Evolutionary conservation across 1,140 invertebrate genomes (phyloP), one percentile per base, ranked within the genome.

Genomic region (Drosophila pruinosa): DNA sequence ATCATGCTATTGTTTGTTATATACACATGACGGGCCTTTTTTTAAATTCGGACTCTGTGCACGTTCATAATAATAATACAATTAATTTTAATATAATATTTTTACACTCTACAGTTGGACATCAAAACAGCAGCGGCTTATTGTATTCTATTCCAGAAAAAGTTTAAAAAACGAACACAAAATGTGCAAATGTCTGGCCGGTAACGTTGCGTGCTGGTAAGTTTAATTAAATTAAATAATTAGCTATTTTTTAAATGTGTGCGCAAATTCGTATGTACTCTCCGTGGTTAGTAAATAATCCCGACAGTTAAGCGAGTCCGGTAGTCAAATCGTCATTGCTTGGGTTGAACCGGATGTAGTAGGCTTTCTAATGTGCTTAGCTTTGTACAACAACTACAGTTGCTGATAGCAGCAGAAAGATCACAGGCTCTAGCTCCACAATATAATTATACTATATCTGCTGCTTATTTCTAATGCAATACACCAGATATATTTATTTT

Each of bases 171-270:
- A 31, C 12, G 4, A 47, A 47, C 26, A 12, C 59, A 80, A 77
- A 41, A 89, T 89, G 86, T 89, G 86, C 68, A 89, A 89, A 61
- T 89, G 86, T 48, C 59, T 89, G 2, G 75, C 80, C 56, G 86
- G 78, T 52, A 89, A 89, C 12, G 72, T 89, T 24, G 86, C 81
- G 38, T 89, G 86, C 47, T 89, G 86, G 86, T 89, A 67, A 89
- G 86, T 80, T 57, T 31, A 47, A 71, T 38, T 71, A 3, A 41
- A 56, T 56, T 50, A 62, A 34, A 34, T 34, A 41, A 15, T 15
- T 12, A 22, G 22, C 15, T 26, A 28, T 0, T 47, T 58, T 53
- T 4, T 10, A 4, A 21, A 59, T 28, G 54, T 39, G 28, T 31
- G 10, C 6, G 14, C 45, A 54, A 31, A 10, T 39, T 31, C 7